Conservation (phyloP, 2,113 vertebrate species). For the Clarias macrocephalus region DNA sequence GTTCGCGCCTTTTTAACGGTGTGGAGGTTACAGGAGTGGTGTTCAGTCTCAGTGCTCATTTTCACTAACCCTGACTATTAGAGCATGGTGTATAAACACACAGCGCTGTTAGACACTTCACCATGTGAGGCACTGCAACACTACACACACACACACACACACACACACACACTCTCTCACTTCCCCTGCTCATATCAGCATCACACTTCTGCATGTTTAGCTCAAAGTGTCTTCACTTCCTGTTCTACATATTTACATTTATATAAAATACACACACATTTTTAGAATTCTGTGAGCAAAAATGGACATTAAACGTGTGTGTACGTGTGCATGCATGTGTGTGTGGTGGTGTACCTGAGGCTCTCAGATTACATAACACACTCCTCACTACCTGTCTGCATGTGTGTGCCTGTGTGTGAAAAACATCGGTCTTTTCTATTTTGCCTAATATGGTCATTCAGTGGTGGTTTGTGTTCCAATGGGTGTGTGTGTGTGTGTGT, state of each 20-base stretch:
- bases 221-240: background rate
- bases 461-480: background rate
- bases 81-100: background rate
- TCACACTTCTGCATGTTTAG: conserved; percentile 1
- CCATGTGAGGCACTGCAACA: background rate
- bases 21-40: no score
- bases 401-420: background rate
- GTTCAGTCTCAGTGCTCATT: no score
- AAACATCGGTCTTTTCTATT: no score
- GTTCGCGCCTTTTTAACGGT: no score
- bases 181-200: background rate
- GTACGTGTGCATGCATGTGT: no score
- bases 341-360: no score
- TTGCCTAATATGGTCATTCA: background rate
- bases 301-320: no score
- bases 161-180: background rate
- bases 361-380: no score
- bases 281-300: background rate
- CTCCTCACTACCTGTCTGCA: background rate
- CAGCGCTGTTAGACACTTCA: background rate
- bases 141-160: no score
- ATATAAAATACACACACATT: background rate
- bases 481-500: background rate
- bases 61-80: no score
- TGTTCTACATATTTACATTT: background rate